A percentile compares a stretch with the other conserved stretches of the same genome.
Conservation (phyloP, 2,797 vertebrate genomes). For the Xenops minutus region DNA sequence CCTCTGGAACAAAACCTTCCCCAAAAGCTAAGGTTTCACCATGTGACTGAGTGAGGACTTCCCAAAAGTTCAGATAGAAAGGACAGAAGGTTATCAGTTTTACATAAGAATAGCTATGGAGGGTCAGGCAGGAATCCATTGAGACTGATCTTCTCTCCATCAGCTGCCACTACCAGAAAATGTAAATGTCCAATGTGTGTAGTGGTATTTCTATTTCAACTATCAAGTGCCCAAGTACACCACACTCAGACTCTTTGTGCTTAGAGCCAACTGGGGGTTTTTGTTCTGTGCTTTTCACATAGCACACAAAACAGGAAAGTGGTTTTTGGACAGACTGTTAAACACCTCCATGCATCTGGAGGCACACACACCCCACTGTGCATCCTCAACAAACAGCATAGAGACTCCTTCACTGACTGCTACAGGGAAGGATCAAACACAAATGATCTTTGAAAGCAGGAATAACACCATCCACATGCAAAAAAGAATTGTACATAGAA, state of each 20-base stretch:
- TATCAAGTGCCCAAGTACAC: background rate
- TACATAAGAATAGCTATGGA: background rate
- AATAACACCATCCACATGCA: too few species aligned
- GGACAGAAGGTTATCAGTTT: background rate
- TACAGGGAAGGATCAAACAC: background rate
- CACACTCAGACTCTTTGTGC: background rate
- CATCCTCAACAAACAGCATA: background rate
- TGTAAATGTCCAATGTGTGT: accelerated
- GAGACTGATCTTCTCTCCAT: background rate
- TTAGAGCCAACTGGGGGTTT: background rate
- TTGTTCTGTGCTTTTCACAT: background rate
- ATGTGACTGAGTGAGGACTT: background rate
- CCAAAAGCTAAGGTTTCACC: background rate
- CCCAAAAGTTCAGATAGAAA: background rate
- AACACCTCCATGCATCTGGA: background rate
- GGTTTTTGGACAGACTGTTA: background rate
- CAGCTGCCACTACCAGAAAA: background rate
- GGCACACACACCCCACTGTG: too few species aligned
- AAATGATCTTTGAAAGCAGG: too few species aligned
- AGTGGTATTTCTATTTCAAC: background rate
- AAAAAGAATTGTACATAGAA: too few species aligned
- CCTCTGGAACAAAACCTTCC: background rate
- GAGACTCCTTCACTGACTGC: background rate
- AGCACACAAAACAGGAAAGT: background rate
- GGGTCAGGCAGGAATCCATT: background rate